These are phyloP conservation scores for Temnothorax rugatulus DNA, from an alignment of 2,888 invertebrate species.

Conservation along the genomic window DNA sequence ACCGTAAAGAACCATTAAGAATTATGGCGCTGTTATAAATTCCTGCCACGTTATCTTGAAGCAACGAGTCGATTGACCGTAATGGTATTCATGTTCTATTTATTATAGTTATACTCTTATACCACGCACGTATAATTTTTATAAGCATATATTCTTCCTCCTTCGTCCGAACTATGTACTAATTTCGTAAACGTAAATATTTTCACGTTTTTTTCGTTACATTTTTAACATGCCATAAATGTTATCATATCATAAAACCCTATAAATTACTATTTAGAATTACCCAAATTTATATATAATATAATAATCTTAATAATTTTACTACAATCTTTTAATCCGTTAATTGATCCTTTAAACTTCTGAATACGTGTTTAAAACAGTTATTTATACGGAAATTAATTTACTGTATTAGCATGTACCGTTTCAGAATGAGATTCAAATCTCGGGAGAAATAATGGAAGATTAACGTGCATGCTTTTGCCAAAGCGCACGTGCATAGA, in stretches of 20 bases:
- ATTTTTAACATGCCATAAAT: background rate
- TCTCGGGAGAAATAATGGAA: background rate
- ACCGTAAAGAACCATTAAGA: no score
- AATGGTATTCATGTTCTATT: no score
- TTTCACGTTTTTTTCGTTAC: background rate
- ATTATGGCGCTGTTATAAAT: no score
- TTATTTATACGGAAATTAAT: constrained; percentile 31
- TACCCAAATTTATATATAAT: background rate
- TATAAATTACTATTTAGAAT: background rate
- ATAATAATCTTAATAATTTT: background rate
- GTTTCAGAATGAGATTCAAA: constrained; percentile 14
- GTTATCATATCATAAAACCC: background rate
- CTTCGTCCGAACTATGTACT: background rate
- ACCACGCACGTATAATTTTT: no score
- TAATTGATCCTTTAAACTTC: background rate
- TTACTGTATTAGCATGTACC: constrained; percentile 9
- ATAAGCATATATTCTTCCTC: background rate
- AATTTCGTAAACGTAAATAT: constrained; percentile 8
- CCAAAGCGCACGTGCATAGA: background rate
- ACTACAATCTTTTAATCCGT: background rate
- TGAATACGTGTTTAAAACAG: background rate
- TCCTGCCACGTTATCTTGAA: no score
- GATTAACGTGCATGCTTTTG: background rate
- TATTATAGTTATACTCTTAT: no score
- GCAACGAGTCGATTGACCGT: no score